These are phyloP conservation scores for Pseudomugil tenellus DNA, from an alignment of 2,797 vertebrate genomes.

Conservation along the genomic window DNA sequence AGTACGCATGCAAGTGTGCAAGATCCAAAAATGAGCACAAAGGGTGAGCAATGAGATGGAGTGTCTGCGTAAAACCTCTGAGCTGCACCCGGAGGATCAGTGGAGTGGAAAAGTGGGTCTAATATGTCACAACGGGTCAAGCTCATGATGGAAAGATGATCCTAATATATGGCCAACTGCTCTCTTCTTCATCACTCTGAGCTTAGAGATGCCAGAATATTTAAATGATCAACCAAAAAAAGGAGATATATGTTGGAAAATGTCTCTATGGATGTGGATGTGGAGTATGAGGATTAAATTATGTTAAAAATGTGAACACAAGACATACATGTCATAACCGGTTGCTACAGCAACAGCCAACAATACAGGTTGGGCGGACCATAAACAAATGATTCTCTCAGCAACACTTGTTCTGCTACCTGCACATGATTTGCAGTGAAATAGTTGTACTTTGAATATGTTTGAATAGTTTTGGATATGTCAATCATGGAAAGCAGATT, in stretches of 20 bases:
- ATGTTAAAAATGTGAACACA: neutral
- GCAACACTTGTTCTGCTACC: slow-evolving; percentile 55
- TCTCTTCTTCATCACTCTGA: slow-evolving; percentile 34
- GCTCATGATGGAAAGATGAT: slow-evolving; percentile 68
- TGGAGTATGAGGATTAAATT: neutral
- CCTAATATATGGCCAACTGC: slow-evolving; percentile 48
- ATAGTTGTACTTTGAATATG: slow-evolving; percentile 63
- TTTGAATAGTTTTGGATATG: slow-evolving; percentile 72
- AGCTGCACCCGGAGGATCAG: slow-evolving; percentile 59
- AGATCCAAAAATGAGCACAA: slow-evolving; percentile 23
- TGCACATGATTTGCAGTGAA: slow-evolving; percentile 49
- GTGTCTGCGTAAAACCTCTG: slow-evolving; percentile 16
- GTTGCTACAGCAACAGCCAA: slow-evolving; percentile 58
- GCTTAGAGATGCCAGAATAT: slow-evolving; percentile 20
- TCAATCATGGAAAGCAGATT: slow-evolving; percentile 70
- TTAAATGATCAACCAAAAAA: neutral
- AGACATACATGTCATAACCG: slow-evolving; percentile 25
- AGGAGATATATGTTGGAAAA: too few species aligned
- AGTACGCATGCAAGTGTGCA: neutral
- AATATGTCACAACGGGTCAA: slow-evolving; percentile 73
- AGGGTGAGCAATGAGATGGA: slow-evolving; percentile 27
- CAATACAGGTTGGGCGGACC: slow-evolving; percentile 43
- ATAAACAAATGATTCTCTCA: slow-evolving; percentile 61
- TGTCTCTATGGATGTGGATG: neutral
- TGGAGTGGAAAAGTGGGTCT: slow-evolving; percentile 67